phyloP scores from a whole-genome alignment of 1,140 invertebrate species.

The Hycleus phaleratus region DNA sequence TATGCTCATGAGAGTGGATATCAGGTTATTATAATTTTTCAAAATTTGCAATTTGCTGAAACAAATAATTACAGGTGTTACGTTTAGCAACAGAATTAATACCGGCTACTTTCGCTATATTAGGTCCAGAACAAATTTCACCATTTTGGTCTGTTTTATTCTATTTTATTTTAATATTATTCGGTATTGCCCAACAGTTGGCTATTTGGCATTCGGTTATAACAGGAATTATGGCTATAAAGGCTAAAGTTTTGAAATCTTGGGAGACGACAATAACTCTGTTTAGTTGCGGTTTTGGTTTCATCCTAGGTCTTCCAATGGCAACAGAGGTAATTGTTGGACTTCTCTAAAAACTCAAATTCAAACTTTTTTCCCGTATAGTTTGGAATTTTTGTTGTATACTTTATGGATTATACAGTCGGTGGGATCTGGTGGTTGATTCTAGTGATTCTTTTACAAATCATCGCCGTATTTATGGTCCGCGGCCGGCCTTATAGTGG shows the following conservation, averaged over 20 bases:
- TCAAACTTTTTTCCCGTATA: constrained; percentile 37
- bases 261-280: constrained; percentile 84
- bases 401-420: constrained; percentile 75
- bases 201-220: constrained; percentile 66
- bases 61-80: constrained; percentile 49
- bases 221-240: constrained; percentile 70
- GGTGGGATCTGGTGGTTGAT: constrained; percentile 82
- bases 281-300: constrained; percentile 73
- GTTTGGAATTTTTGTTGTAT: constrained; percentile 76
- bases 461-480: constrained; percentile 72
- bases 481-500: constrained; percentile 76
- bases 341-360: background rate
- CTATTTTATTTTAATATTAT: constrained; percentile 76
- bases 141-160: constrained; percentile 82
- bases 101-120: constrained; percentile 68
- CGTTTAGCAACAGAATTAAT: constrained; percentile 78
- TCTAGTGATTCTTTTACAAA: constrained; percentile 65
- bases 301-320: constrained; percentile 78
- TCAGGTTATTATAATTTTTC: constrained; percentile 45
- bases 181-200: constrained; percentile 75
- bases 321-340: constrained; percentile 67
- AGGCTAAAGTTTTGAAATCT: constrained; percentile 57
- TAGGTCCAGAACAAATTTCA: constrained; percentile 60
- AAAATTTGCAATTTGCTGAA: background rate
- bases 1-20: constrained; percentile 58